Evolutionary conservation across 2,797 vertebrate species (phyloP), one percentile per base, ranked within the genome.

Genomic region (Psittacula echo): DNA sequence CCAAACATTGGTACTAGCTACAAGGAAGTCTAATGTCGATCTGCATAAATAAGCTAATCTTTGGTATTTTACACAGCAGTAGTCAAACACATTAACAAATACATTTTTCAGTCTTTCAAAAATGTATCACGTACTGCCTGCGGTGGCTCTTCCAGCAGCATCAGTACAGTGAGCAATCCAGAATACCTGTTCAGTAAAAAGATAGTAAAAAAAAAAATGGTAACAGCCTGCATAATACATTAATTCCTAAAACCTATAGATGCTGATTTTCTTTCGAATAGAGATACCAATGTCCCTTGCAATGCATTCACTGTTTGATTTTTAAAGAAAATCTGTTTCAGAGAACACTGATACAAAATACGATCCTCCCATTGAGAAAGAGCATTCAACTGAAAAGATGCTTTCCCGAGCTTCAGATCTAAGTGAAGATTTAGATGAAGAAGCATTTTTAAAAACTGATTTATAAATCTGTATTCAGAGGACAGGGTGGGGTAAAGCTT

Each of bases 401-500:
- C 67, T 89, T 72, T 85, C 34, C 32, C 16, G 84, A n/a, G 37
- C 27, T 90, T 84, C 75, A 93, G 84, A 73, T 4, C 0, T 32
- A 87, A 76, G 67, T 17, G 26, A 84, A 68, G 53, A 67, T 73
- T 93, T 74, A 79, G 37, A 92, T 29, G 61, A 75, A 89, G 60
- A 89, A 77, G 16, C 9, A 34, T 47, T 96, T 93, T 87, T 81
- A 3, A 50, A 91, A 95, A 93, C 53, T 29, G 32, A 87, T 91
- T 90, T 93, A 87, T 80, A 85, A 95, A 94, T 93, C 70, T 64
- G 71, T 68, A 83, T 96, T 96, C 72, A 94, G 90, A 94, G 30
- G 42, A 92, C 50, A 88, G 95, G 95, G 95, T 91, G 95, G 95
- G 51, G 95, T 78, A 94, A 90, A 90, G 30, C 79, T 91, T 88